Base-by-base conservation (phyloP, 2,113 vertebrate genomes). In the Calcarius ornatus region DNA sequence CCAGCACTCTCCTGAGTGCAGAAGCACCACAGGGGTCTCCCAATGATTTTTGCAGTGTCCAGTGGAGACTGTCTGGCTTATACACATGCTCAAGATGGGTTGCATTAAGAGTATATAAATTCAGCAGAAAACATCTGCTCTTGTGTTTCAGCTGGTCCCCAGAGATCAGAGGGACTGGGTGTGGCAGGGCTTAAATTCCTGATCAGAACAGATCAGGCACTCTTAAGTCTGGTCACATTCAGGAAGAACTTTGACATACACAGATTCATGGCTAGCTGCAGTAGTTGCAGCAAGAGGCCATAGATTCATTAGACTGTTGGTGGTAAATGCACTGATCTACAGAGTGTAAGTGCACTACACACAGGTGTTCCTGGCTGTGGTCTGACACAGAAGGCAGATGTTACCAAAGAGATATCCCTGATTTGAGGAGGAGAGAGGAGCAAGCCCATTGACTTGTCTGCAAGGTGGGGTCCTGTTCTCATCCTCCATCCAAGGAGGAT, bases 121-220 rank as follows among this genome's bases (percentile, higher is more conserved):
- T 1, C 0, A 0, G 25, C 63, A 69, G 47, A 19, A 54, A 61
- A 40, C 10, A 68, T 3, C 54, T 54, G 30, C 10, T 30, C 20
- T 23, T 47, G 47, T 35, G 54, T 61, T 69, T 24, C 54, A 69
- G 25, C 40, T 82, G 47, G 21, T 63, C 17, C 25, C 22, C 28
- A 30, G n/a, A 40, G 24, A 47, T 53, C 38, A 60, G 78, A 75
- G n/a, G 47, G 61, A 20, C 53, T 75, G 45, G 24, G 9, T 51
- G 24, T 43, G 25, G 47, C 63, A 61, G 40, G 14, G 24, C 14
- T 69, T 27, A 10, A 10, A 21, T 47, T 61, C 54, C 54, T 33
- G 45, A 19, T 47, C 6, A 12, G 30, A 54, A 23, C 30, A 61
- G 27, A 16, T 43, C 18, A 50, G 40, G 25, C 17, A 12, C 22